These are phyloP conservation scores for Myrmecophaga tridactyla DNA, from an alignment of 2,113 vertebrate genomes.

Conservation along the genomic window DNA sequence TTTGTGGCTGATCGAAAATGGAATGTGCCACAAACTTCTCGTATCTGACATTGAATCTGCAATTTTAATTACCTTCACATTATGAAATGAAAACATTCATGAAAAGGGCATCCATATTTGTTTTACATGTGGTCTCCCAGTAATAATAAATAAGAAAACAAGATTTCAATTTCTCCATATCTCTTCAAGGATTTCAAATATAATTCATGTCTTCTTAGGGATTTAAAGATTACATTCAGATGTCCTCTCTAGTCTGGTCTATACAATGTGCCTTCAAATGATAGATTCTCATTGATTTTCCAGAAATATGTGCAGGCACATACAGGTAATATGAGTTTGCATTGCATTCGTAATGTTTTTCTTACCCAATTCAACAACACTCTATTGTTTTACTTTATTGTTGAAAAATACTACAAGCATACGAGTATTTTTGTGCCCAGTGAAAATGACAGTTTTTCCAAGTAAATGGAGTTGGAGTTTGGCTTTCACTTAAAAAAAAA, in stretches of 20 bases:
- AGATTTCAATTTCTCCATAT: not conserved
- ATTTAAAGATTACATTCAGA: not conserved
- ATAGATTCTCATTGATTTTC: not conserved
- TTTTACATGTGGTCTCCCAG: not conserved
- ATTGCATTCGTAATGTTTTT: not conserved
- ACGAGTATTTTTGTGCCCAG: not conserved
- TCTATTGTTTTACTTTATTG: not conserved
- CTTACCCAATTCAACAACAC: not conserved
- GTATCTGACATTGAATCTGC: not conserved
- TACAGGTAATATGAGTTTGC: not conserved
- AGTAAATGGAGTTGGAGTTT: not conserved
- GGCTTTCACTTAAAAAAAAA: too few relatives aligned
- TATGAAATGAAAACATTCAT: not conserved
- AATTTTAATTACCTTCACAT: not conserved
- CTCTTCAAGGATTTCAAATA: not conserved
- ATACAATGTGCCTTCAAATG: not conserved
- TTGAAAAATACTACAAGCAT: not conserved
- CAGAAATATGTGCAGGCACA: too few relatives aligned
- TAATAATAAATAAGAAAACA: not conserved
- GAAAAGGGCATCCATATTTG: not conserved
- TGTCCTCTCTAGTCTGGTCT: not conserved
- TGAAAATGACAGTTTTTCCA: not conserved
- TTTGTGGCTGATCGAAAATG: slow-evolving; percentile 39
- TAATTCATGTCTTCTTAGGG: not conserved
- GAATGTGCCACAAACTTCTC: not conserved